These are phyloP conservation scores for Palythoa heliodiscus DNA, from an alignment of 92 coral and sea anemone species.

Conservation along the genomic window DNA sequence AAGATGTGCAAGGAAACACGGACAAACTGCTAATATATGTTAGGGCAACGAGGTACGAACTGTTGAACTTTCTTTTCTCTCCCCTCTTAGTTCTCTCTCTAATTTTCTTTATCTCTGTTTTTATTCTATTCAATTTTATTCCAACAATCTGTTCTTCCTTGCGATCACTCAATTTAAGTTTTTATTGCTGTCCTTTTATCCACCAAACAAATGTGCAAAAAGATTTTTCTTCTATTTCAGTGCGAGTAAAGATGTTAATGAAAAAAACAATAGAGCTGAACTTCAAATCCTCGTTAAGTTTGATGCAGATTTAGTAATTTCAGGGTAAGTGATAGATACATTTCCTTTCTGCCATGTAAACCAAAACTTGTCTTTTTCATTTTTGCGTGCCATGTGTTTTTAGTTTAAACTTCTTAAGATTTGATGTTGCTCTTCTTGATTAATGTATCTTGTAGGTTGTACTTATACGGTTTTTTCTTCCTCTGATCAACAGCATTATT, in stretches of 20 bases:
- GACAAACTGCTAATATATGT: neutral
- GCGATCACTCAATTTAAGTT: neutral
- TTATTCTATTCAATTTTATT: neutral
- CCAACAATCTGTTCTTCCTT: too few species aligned
- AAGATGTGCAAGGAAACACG: constrained; percentile 23
- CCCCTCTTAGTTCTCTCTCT: neutral
- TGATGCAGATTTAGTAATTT: constrained; percentile 32
- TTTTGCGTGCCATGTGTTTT: neutral
- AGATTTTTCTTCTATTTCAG: neutral
- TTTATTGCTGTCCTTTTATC: neutral
- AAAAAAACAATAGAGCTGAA: constrained; percentile 7
- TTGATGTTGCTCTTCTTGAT: too few species aligned
- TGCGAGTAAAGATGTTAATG: constrained; percentile 24
- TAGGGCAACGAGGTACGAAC: constrained; percentile 14
- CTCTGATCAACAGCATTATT: neutral
- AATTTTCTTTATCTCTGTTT: neutral
- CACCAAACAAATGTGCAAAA: neutral
- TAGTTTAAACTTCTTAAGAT: neutral
- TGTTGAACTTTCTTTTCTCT: neutral
- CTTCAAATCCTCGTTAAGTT: constrained; percentile 21
- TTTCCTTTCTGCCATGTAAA: neutral
- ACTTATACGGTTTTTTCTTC: neutral
- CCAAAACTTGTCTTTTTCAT: neutral
- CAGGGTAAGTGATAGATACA: constrained; percentile 14
- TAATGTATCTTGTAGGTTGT: neutral